Evolutionary conservation across 2,113 vertebrate species (phyloP).

Genomic region (Sceloporus tristichus): DNA sequence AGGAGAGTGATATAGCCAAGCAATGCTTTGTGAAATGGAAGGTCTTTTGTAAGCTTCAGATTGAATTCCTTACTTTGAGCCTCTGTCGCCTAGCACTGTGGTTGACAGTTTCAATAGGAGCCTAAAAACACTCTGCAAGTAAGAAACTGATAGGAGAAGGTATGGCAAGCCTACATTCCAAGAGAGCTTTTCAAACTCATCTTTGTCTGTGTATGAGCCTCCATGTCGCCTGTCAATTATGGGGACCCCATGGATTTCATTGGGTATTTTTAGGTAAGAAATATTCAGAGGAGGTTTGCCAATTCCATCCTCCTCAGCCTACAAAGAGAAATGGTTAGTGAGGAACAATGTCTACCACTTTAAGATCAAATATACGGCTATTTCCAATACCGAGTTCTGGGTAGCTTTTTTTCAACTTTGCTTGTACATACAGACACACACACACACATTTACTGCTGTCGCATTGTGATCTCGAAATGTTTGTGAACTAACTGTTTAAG

Average conservation of each 20-base stretch:
- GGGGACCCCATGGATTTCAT: no score
- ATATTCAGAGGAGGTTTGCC: no score
- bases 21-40: neutral
- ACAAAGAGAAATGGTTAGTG: constrained; percentile 3
- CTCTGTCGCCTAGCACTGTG: constrained; percentile 28
- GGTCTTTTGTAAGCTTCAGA: constrained; percentile 24
- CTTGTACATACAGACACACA: neutral
- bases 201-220: no score
- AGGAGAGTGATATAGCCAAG: neutral
- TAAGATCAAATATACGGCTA: constrained; percentile 27
- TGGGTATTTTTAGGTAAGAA: no score
- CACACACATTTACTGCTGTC: constrained; percentile 50
- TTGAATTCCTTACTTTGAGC: constrained; percentile 7
- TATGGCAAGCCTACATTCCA: neutral
- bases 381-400: constrained; percentile 44
- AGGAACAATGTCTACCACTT: constrained; percentile 31
- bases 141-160: constrained; percentile 8
- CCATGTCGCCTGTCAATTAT: no score
- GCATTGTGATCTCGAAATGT: constrained; percentile 44
- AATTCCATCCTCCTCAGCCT: no score
- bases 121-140: neutral
- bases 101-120: neutral
- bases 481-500: constrained; percentile 70
- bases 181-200: constrained; percentile 31
- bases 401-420: neutral